phyloP scores from a whole-genome alignment of 1,140 invertebrate species.

The Helicorthomorpha holstii region DNA sequence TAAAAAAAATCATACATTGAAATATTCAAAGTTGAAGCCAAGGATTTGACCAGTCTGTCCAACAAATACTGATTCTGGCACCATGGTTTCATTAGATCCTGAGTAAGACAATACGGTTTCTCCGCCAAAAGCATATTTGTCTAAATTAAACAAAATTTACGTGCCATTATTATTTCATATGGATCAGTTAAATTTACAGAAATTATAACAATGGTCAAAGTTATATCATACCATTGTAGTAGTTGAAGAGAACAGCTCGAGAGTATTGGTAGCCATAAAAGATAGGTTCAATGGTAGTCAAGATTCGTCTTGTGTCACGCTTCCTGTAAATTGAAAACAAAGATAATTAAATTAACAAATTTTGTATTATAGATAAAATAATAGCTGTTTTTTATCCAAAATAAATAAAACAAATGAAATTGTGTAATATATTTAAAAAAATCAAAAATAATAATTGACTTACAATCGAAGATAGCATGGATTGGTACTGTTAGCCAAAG shows the following conservation, averaged over 20 bases:
- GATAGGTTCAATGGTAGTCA: not conserved
- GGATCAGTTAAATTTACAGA: too few relatives aligned
- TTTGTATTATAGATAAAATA: too few relatives aligned
- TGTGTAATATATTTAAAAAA: too few relatives aligned
- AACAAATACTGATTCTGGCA: slow-evolving; percentile 9
- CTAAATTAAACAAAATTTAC: slow-evolving; percentile 10
- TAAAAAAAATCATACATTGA: not conserved
- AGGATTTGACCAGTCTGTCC: slow-evolving; percentile 8
- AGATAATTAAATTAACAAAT: too few relatives aligned
- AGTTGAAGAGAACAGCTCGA: not conserved
- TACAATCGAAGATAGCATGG: slow-evolving; percentile 4
- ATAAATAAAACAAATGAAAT: too few relatives aligned
- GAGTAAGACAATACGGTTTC: slow-evolving; percentile 8
- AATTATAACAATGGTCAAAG: too few relatives aligned
- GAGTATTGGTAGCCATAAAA: not conserved
- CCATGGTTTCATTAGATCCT: slow-evolving; percentile 10
- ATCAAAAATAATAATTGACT: not conserved
- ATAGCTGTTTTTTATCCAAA: too few relatives aligned
- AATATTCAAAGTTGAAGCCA: slow-evolving; percentile 7
- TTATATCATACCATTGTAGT: not conserved
- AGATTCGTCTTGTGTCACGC: not conserved
- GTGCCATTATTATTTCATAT: too few relatives aligned
- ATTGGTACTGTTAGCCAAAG: slow-evolving; percentile 5
- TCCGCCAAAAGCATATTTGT: slow-evolving; percentile 13
- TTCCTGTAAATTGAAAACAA: too few relatives aligned